Percentiles rank a stretch among this genome's conserved stretches.
Conservation (phyloP, 2,113 vertebrate species). For the Python bivittatus region DNA sequence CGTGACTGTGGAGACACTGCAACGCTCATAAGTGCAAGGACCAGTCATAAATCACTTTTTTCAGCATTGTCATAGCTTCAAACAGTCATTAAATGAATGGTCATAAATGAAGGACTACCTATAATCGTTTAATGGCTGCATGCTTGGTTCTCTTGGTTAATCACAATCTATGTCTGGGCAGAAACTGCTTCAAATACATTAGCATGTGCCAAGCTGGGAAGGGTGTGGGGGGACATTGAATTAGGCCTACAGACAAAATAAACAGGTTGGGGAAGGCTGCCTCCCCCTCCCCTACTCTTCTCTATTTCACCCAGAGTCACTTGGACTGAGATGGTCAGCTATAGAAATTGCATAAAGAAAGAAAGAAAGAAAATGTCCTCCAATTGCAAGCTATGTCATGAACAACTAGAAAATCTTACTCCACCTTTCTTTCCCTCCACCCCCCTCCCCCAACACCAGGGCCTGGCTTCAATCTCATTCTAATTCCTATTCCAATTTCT, state of each 20-base stretch:
- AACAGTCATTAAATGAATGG: too few species aligned
- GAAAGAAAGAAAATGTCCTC: too few species aligned
- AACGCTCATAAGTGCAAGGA: too few species aligned
- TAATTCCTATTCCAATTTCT: background rate
- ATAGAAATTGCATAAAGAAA: too few species aligned
- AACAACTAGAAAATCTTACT: background rate
- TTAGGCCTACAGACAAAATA: background rate
- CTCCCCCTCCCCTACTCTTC: background rate
- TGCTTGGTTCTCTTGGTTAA: rapidly evolving
- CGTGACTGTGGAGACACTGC: too few species aligned
- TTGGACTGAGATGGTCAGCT: too few species aligned
- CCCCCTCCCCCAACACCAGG: too few species aligned
- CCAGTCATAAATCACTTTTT: too few species aligned
- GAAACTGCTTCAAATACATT: slow-evolving; percentile 19
- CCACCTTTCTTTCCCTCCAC: background rate
- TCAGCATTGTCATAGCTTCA: too few species aligned
- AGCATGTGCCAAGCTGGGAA: slow-evolving; percentile 15
- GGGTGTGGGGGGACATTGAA: background rate
- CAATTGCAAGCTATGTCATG: background rate
- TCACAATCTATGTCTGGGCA: rapidly evolving
- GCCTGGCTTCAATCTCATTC: background rate
- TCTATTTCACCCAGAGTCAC: too few species aligned
- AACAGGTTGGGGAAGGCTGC: background rate
- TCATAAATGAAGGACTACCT: too few species aligned
- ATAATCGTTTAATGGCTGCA: background rate